Evolutionary conservation across 2,888 invertebrate genomes (phyloP).

Genomic region (Rhamnusium bicolor): DNA sequence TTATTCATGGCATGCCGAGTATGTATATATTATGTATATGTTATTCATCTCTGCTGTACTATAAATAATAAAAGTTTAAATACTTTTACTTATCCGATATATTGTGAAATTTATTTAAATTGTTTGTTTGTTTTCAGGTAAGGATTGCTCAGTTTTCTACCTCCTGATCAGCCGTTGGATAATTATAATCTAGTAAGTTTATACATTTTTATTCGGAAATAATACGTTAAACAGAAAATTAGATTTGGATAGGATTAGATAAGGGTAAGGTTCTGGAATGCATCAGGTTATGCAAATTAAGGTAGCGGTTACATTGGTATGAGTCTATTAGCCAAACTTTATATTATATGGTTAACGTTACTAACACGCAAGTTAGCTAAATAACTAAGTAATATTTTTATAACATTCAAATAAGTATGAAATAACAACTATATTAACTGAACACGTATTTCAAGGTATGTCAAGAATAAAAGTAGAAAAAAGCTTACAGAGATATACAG

Average conservation of each 20-base stretch:
- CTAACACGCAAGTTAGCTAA: not conserved
- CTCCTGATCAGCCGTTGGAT: not conserved
- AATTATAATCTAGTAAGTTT: not conserved
- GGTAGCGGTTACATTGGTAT: not conserved
- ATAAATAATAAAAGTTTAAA: no score
- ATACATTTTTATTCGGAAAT: not conserved
- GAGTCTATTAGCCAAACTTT: constrained; percentile 25
- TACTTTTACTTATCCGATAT: no score
- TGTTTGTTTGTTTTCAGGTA: constrained; percentile 4
- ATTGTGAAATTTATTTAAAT: no score
- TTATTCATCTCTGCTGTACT: no score
- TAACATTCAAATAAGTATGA: not conserved
- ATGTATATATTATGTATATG: no score
- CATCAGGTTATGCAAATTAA: constrained; percentile 13
- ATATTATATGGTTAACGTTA: not conserved
- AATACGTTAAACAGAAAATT: constrained; percentile 19
- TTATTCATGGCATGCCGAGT: no score
- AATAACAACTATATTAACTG: not conserved
- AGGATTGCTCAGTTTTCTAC: not conserved
- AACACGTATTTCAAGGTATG: not conserved
- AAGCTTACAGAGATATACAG: no score
- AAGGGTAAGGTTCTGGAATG: not conserved
- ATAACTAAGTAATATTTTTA: not conserved
- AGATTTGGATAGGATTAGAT: constrained; percentile 12
- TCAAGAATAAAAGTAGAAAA: no score